Evolutionary conservation across 2,113 vertebrate genomes (phyloP), one percentile per base, ranked within the genome.

Genomic region (Pygathrix nemaeus): DNA sequence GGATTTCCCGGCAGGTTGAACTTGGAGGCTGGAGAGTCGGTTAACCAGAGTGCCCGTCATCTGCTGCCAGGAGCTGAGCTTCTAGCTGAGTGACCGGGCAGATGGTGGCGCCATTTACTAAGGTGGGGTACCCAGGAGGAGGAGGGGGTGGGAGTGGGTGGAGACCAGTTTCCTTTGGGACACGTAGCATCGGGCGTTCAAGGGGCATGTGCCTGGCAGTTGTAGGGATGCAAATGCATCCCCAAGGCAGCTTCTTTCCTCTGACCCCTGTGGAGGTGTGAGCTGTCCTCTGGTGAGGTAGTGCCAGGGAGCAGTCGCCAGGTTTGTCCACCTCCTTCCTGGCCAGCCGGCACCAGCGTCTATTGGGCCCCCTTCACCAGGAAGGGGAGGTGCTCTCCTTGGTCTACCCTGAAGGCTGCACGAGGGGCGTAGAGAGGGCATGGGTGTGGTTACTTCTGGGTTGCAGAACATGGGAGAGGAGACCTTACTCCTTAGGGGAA

Each of bases 241-340:
- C 18, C 59, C 2, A 55, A 48, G 79, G 32, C 8, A n/a, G 79
- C 52, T 38, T 43, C 35, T n/a, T 48, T 35, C 18, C n/a, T 55
- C 13, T 5, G 52, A 40, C n/a, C 16, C 3, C 52, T 2, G 13
- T 13, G 8, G 13, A 7, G 4, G 45, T 25, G 16, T 10, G 48
- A 27, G 1, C 35, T 13, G 61, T 13, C 38, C 16, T 20, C 68
- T n/a, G 59, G 73, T 9, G 18, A 57, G 40, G 27, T 2, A 57
- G 59, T 35, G 3, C 2, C 27, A 7, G 40, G 20, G 48, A n/a
- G 72, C 0, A 7, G 6, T 27, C 20, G 27, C 35, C 35, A 0
- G 16, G 35, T 20, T 23, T 38, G 81, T 73, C 27, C 43, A 81
- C 52, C 30, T 20, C 20, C 40, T 59, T 38, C 8, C 79, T 0